Evolutionary conservation across 2,113 vertebrate genomes (phyloP).

Genomic region (Danionella cerebrum): DNA sequence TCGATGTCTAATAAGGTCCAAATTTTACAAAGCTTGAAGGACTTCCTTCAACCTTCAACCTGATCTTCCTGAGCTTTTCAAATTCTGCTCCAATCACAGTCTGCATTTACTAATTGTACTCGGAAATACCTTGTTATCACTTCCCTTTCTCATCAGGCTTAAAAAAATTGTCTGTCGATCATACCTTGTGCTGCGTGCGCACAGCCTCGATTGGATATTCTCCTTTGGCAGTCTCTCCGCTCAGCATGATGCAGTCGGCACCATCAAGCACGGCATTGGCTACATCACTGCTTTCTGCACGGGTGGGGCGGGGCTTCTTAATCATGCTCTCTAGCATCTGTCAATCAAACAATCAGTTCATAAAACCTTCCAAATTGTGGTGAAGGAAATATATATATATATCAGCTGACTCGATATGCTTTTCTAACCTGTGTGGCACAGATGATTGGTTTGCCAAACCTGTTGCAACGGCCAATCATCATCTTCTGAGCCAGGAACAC

Average conservation of each 20-base stretch:
- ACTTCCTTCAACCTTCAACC: no score
- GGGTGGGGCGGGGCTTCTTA: slow-evolving; percentile 93
- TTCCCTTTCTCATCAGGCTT: no score
- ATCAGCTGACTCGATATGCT: neutral
- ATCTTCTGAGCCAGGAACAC: slow-evolving; percentile 98
- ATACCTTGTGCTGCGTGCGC: slow-evolving; percentile 85
- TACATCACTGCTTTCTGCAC: slow-evolving; percentile 90
- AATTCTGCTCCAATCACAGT: no score
- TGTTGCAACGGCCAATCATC: slow-evolving; percentile 95
- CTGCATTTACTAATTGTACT: no score
- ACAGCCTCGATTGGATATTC: slow-evolving; percentile 94
- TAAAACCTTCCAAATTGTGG: neutral
- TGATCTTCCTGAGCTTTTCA: no score
- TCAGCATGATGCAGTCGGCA: slow-evolving; percentile 97
- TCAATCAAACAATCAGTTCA: neutral
- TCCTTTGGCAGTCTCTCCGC: slow-evolving; percentile 93
- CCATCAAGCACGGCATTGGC: slow-evolving; percentile 94
- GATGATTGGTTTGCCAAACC: slow-evolving; percentile 88
- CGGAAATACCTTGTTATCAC: no score
- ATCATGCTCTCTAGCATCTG: slow-evolving; percentile 99
- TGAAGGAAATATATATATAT: no score
- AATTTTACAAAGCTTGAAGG: no score
- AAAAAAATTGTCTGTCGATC: no score
- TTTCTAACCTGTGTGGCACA: slow-evolving; percentile 88
- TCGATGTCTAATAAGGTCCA: no score